These are phyloP conservation scores for Pterostichus niger DNA, from an alignment of 2,888 invertebrate genomes.

Conservation along the genomic window DNA sequence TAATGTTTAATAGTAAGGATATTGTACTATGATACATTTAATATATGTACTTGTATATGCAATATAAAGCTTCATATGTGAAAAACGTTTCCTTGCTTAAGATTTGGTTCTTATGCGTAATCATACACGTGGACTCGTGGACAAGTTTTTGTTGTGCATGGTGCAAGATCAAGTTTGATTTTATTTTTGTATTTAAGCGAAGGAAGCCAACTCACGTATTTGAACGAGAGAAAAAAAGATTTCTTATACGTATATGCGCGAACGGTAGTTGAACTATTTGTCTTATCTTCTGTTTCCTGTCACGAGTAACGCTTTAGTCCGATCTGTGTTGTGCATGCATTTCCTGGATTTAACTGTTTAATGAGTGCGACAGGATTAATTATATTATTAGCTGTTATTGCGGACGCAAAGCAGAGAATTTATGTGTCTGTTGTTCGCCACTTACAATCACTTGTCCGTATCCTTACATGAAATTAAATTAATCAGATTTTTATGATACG, in stretches of 20 bases:
- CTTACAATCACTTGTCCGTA: background rate
- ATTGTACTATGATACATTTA: no score
- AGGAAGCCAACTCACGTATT: slow-evolving; percentile 48
- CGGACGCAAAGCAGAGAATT: slow-evolving; percentile 38
- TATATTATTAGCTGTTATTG: slow-evolving; percentile 56
- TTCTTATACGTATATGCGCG: slow-evolving; percentile 39
- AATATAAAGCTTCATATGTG: no score
- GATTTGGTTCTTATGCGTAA: background rate
- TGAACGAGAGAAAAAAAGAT: slow-evolving; percentile 33
- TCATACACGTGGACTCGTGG: slow-evolving; percentile 24
- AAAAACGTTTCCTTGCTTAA: no score
- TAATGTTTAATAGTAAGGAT: no score
- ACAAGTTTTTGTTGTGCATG: slow-evolving; percentile 2
- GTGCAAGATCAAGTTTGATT: background rate
- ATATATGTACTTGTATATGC: no score
- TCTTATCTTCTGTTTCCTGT: slow-evolving; percentile 63
- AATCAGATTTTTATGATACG: background rate
- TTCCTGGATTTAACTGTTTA: slow-evolving; percentile 64
- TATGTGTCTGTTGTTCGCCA: slow-evolving; percentile 37
- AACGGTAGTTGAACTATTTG: slow-evolving; percentile 65
- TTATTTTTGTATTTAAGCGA: slow-evolving; percentile 26
- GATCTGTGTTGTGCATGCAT: slow-evolving; percentile 45
- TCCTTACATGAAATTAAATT: background rate
- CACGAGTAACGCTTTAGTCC: slow-evolving; percentile 58
- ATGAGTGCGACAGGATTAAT: slow-evolving; percentile 62